These are phyloP conservation scores for Helarctos malayanus DNA, from an alignment of 2,797 vertebrate species.

Conservation along the genomic window DNA sequence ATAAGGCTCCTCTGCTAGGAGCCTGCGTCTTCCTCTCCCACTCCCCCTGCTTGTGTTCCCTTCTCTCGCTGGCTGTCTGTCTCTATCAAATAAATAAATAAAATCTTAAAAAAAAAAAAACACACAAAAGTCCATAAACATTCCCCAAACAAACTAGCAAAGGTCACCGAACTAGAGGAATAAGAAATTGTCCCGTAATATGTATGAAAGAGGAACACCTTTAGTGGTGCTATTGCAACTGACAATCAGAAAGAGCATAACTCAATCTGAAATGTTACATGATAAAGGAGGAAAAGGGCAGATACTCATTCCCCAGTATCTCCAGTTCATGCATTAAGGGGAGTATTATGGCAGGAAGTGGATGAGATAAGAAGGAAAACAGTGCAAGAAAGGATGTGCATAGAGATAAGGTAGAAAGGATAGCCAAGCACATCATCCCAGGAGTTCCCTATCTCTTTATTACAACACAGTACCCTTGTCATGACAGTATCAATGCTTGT, in stretches of 20 bases:
- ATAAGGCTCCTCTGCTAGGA: too few relatives aligned
- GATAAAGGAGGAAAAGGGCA: background rate
- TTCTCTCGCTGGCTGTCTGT: too few relatives aligned
- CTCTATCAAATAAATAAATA: too few relatives aligned
- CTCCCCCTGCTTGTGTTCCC: too few relatives aligned
- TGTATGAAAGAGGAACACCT: background rate
- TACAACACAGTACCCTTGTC: background rate
- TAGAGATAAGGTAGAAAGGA: background rate
- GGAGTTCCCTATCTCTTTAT: background rate
- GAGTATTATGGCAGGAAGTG: background rate
- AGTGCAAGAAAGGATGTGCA: background rate
- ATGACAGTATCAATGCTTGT: constrained; percentile 44
- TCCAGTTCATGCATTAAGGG: too few relatives aligned
- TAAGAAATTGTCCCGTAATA: background rate
- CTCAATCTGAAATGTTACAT: background rate
- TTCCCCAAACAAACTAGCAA: background rate
- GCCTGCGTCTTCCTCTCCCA: too few relatives aligned
- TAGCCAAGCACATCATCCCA: background rate
- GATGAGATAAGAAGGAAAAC: background rate
- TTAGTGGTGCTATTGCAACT: background rate
- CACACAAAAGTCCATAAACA: background rate
- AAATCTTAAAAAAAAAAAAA: too few relatives aligned
- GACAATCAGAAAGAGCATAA: background rate
- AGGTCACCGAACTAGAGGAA: background rate
- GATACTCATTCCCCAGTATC: background rate